These are phyloP conservation scores for Kradibia gibbosae DNA, from an alignment of 1,140 invertebrate species.

Conservation along the genomic window DNA sequence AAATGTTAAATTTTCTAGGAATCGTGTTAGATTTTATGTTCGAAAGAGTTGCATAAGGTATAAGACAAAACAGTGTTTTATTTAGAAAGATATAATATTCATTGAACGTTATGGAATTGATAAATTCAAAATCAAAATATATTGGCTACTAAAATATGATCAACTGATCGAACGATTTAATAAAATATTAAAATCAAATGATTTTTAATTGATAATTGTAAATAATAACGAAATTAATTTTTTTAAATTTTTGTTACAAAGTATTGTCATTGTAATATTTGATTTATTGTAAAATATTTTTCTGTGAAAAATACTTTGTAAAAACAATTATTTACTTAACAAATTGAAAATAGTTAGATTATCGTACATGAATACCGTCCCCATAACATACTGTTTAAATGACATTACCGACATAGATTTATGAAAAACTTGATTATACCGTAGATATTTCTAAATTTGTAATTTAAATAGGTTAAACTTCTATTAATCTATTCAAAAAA, in stretches of 20 bases:
- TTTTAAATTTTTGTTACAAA: background rate
- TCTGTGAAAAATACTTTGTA: background rate
- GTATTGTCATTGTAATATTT: too few species aligned
- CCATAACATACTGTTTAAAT: background rate
- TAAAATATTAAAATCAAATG: too few species aligned
- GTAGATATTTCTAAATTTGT: background rate
- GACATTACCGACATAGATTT: background rate
- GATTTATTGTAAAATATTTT: conserved; percentile 9
- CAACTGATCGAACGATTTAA: too few species aligned
- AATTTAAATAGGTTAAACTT: background rate
- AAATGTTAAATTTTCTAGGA: conserved; percentile 10
- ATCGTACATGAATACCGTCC: background rate
- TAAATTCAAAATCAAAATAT: background rate
- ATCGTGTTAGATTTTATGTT: background rate
- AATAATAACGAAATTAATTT: too few species aligned
- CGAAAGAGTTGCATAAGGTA: background rate
- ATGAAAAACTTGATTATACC: background rate
- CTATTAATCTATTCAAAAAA: background rate
- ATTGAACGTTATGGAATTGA: background rate
- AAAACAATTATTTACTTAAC: background rate
- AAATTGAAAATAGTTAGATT: conserved; percentile 7
- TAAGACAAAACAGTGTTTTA: background rate
- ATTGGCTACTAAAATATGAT: background rate
- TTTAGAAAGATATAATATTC: background rate
- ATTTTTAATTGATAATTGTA: too few species aligned